These are phyloP conservation scores for Kryphioiulus occultus DNA, from an alignment of 2,888 invertebrate genomes.

Conservation along the genomic window DNA sequence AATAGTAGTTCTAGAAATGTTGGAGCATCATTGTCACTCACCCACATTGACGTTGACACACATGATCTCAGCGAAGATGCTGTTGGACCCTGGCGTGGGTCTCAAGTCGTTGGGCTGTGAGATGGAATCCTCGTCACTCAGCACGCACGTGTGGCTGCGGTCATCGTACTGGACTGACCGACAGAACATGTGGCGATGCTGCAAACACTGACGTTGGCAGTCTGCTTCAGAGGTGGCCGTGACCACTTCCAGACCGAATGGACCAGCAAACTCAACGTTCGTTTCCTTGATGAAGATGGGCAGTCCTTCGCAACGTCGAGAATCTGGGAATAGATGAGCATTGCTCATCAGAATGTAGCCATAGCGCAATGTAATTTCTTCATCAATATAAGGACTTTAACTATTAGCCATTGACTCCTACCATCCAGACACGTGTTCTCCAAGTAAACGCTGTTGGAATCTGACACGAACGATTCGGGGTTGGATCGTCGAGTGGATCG, in stretches of 20 bases:
- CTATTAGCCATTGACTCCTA: too few species aligned
- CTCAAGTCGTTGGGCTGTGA: constrained; percentile 88
- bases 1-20: too few species aligned
- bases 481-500: constrained; percentile 84
- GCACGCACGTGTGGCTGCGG: constrained; percentile 83
- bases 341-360: not conserved
- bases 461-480: constrained; percentile 82
- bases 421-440: constrained; percentile 91
- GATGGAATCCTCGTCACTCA: constrained; percentile 89
- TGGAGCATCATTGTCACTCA: constrained; percentile 73
- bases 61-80: constrained; percentile 84
- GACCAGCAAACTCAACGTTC: constrained; percentile 84
- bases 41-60: constrained; percentile 79
- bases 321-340: constrained; percentile 68
- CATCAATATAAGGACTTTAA: too few species aligned
- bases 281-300: constrained; percentile 90
- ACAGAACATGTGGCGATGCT: constrained; percentile 70
- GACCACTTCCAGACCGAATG: constrained; percentile 87
- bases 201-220: constrained; percentile 84
- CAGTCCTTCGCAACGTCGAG: constrained; percentile 83
- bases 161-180: constrained; percentile 90
- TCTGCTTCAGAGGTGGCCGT: constrained; percentile 85
- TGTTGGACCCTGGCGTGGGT: constrained; percentile 53
- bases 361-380: too few species aligned
- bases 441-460: constrained; percentile 86